phyloP scores from a whole-genome alignment of 2,113 vertebrate species.

The Epinephelus fuscoguttatus region DNA sequence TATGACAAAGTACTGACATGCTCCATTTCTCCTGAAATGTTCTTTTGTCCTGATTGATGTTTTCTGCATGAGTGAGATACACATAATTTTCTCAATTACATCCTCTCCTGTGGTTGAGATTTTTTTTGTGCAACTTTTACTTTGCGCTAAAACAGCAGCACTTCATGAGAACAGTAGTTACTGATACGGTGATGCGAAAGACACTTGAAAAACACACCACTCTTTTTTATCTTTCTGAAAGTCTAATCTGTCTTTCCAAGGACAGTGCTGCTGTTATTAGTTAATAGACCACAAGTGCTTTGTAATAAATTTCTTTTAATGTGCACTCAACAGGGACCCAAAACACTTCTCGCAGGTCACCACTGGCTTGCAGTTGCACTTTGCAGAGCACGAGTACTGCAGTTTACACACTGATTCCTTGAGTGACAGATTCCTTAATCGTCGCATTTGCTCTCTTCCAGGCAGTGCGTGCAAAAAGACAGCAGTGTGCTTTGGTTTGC shows the following conservation, averaged over 20 bases:
- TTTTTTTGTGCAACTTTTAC: slow-evolving; percentile 5
- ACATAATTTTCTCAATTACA: background rate
- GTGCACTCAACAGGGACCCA: background rate
- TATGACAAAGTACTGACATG: background rate
- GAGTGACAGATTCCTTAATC: slow-evolving; percentile 33
- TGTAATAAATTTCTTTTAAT: background rate
- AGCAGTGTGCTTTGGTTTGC: slow-evolving; percentile 24
- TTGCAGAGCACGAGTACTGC: background rate
- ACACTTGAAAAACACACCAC: slow-evolving; percentile 30
- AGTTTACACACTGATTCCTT: background rate
- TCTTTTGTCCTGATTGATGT: slow-evolving; percentile 12
- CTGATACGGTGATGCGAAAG: slow-evolving; percentile 1
- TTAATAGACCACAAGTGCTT: slow-evolving; percentile 5
- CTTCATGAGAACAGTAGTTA: background rate
- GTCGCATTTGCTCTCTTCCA: slow-evolving; percentile 45
- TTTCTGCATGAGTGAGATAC: background rate
- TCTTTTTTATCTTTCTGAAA: slow-evolving; percentile 8
- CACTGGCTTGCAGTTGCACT: background rate
- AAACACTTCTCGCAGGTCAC: background rate
- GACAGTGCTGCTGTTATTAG: background rate
- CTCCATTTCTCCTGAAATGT: background rate
- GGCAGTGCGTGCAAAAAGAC: slow-evolving; percentile 27
- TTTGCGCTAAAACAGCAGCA: slow-evolving; percentile 23
- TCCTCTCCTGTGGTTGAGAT: background rate
- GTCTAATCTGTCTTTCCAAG: slow-evolving; percentile 30